Base-by-base conservation (phyloP, 2,888 invertebrate species). In the Malachius bipustulatus region DNA sequence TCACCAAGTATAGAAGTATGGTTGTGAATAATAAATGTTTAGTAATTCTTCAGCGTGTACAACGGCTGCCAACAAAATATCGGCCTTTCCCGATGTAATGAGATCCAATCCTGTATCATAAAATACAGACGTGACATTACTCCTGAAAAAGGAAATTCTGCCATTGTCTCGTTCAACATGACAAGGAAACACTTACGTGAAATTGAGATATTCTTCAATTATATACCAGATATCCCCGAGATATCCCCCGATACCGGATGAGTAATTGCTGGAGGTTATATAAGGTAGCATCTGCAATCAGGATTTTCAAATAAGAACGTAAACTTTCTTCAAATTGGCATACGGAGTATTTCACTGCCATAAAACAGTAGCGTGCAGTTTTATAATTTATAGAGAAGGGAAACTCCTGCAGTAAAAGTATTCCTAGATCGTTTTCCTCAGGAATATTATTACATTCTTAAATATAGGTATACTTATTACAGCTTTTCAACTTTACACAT, bases 171-270 rank as follows among this genome's bases (percentile, higher is more conserved):
- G 4, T 4, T 11, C 29, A 6, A 6, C 6, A 8, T 4, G 6
- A n/a, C n/a, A 19, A 19, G 6, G 24, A 19, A 9, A 12, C n/a
- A 14, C 47, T 47, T 48, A 64, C 65, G 50, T 59, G 46, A 65
- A 62, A 40, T 57, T 51, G 3, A 62, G 41, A 12, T 47, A 39
- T 8, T 57, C 47, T 37, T 60, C 52, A 4, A 65, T 45, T 31
- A 53, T 57, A 8, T 48, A 52, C 65, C 65, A 65, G 14, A 56
- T 50, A 31, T 63, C 61, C 2, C 65, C 65, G 11, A 65, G 48
- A 43, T 55, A 63, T 31, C 65, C 65, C 10, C 55, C 55, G 6
- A 64, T 41, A 16, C 33, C 39, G 2, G 47, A 48, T 10, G 54
- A 49, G 39, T 42, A 41, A 16, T 52, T 47, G n/a, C 45, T 41